A percentile compares a stretch with the other conserved stretches of the same genome.
phyloP scores from a whole-genome alignment of 2,888 invertebrate species.

The Drepanosiphum platanoidis region DNA sequence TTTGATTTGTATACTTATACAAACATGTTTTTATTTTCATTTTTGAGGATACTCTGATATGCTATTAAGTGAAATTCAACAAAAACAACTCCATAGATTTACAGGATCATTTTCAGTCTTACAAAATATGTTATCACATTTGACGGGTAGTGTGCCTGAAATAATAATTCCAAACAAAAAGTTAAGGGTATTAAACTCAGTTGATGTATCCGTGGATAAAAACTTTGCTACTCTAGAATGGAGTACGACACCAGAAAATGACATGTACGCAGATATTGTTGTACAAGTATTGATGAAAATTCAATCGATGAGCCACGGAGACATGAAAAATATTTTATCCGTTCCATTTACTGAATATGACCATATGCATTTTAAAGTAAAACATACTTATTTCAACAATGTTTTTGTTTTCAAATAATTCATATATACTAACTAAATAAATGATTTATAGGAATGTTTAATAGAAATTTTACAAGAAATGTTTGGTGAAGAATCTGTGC shows the following conservation, averaged over 20 bases:
- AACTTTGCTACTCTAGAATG: conserved; percentile 91
- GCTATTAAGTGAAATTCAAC: conserved; percentile 90
- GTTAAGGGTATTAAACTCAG: conserved; percentile 82
- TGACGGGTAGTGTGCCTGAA: conserved; percentile 79
- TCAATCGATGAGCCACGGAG: conserved; percentile 39
- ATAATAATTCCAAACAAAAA: conserved; percentile 75
- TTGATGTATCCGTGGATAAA: conserved; percentile 84
- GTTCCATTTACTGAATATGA: conserved; percentile 80
- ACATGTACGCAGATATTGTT: conserved; percentile 98
- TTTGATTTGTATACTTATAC: not conserved
- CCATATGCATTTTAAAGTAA: conserved; percentile 87
- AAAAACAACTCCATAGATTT: conserved; percentile 91
- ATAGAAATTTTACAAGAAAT: conserved; percentile 92
- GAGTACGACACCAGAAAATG: conserved; percentile 93
- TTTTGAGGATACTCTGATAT: conserved; percentile 92
- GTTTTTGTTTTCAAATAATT: conserved; percentile 23
- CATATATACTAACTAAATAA: not conserved
- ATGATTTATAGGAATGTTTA: conserved; percentile 76
- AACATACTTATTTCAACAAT: conserved; percentile 57
- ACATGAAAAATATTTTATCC: conserved; percentile 70
- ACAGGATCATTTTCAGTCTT: conserved; percentile 78
- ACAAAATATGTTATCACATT: conserved; percentile 80
- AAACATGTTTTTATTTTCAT: conserved; percentile 14
- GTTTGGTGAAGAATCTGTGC: conserved; percentile 93
- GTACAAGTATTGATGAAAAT: conserved; percentile 67